phyloP scores from a whole-genome alignment of 2,888 invertebrate genomes.

The Agriopis marginaria region DNA sequence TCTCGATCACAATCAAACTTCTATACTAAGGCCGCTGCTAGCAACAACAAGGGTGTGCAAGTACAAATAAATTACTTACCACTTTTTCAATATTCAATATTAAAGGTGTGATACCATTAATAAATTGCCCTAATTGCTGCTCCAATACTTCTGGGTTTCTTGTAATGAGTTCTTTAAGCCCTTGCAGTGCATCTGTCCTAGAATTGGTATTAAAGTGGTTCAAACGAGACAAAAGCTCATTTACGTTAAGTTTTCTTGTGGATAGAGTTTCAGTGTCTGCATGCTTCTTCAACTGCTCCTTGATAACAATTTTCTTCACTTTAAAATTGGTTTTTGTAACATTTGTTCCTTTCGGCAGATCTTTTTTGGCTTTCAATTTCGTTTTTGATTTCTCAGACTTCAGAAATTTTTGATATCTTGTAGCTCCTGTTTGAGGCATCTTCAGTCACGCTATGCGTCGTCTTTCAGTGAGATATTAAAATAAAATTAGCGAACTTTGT shows the following conservation, averaged over 20 bases:
- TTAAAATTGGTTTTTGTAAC: conserved; percentile 96
- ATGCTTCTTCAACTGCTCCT: conserved; percentile 89
- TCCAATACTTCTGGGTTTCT: conserved; percentile 72
- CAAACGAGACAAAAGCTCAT: conserved; percentile 90
- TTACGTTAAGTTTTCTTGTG: conserved; percentile 89
- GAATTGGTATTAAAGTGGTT: conserved; percentile 91
- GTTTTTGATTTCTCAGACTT: conserved; percentile 96
- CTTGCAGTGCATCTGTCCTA: conserved; percentile 88
- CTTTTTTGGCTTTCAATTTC: conserved; percentile 93
- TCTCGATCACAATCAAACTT: no score
- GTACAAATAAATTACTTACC: conserved; percentile 62
- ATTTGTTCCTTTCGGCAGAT: conserved; percentile 95
- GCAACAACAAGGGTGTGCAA: no score
- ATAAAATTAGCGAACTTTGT: no score
- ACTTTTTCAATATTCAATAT: conserved; percentile 90
- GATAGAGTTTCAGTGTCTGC: conserved; percentile 86
- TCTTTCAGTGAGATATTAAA: not conserved
- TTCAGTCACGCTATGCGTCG: not conserved
- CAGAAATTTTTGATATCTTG: conserved; percentile 90
- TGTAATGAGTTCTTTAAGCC: conserved; percentile 84
- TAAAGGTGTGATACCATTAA: conserved; percentile 89
- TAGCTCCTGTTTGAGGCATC: conserved; percentile 82
- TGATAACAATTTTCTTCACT: conserved; percentile 94
- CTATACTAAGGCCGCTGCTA: no score
- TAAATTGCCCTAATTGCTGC: conserved; percentile 88